These are phyloP conservation scores for Eristalinus sepulchralis DNA, from an alignment of 2,888 invertebrate genomes.

Conservation along the genomic window DNA sequence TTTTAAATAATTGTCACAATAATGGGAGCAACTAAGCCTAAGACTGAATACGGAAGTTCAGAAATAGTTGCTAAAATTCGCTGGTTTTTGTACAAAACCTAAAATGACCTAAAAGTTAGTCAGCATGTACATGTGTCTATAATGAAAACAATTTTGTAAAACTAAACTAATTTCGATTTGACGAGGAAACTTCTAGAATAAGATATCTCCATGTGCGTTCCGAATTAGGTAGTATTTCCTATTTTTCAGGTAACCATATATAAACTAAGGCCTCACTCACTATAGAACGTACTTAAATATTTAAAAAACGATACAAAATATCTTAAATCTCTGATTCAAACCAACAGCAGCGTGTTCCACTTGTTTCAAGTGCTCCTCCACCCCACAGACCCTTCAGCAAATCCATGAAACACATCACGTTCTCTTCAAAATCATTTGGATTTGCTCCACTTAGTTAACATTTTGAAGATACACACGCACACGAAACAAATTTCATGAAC, in stretches of 20 bases:
- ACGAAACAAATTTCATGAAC: slow-evolving; percentile 20
- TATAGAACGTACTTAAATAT: not conserved
- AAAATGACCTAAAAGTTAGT: no score
- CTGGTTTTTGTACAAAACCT: no score
- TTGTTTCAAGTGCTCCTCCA: not conserved
- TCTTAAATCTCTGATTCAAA: not conserved
- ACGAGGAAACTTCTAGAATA: not conserved
- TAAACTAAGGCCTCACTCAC: no score
- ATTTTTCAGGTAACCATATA: not conserved
- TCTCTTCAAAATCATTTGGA: not conserved
- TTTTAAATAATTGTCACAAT: no score
- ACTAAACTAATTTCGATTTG: no score
- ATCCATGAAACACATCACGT: not conserved
- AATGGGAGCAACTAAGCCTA: no score
- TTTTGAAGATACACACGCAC: slow-evolving; percentile 13
- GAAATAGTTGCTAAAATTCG: no score
- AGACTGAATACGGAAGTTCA: no score
- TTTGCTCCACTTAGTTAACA: slow-evolving; percentile 38
- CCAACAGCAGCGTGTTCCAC: not conserved
- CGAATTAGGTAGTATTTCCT: not conserved
- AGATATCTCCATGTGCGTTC: not conserved
- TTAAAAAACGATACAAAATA: not conserved
- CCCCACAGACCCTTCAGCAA: not conserved
- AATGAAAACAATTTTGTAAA: no score
- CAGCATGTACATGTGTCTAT: no score